Evolutionary conservation across 92 coral and sea anemone species (phyloP).

Genomic region (Desmophyllum pertusum): DNA sequence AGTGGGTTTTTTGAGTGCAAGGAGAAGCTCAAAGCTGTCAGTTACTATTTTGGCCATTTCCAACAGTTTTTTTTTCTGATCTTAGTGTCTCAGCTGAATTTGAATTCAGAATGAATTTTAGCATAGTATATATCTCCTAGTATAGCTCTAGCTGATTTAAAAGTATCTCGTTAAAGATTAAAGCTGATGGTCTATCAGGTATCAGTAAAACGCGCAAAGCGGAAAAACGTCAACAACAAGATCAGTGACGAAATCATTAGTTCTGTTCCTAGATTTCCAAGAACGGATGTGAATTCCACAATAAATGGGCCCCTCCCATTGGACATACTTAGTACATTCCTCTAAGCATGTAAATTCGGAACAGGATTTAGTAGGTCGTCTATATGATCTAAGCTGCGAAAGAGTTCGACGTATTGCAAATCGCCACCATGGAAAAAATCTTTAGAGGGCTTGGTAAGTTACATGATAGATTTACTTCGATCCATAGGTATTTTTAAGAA

Average conservation of each 20-base stretch:
- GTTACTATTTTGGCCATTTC: background rate
- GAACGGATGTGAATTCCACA: slow-evolving; percentile 33
- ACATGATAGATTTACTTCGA: background rate
- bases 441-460: slow-evolving; percentile 45
- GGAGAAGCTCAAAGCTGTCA: background rate
- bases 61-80: background rate
- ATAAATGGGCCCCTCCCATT: slow-evolving; percentile 18
- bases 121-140: too few relatives aligned
- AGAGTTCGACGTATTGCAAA: background rate
- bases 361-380: background rate
- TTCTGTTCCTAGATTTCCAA: background rate
- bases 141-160: too few relatives aligned
- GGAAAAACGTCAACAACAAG: background rate
- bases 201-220: background rate
- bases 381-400: background rate
- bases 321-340: too few relatives aligned
- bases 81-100: too few relatives aligned
- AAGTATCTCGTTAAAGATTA: too few relatives aligned
- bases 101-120: too few relatives aligned
- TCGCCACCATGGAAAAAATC: slow-evolving; percentile 35
- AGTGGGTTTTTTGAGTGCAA: background rate
- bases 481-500: too few relatives aligned
- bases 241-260: slow-evolving; percentile 8
- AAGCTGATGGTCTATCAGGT: too few relatives aligned
- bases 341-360: slow-evolving; percentile 3